phyloP scores from a whole-genome alignment of 2,888 invertebrate genomes.

The Acrobasis suavella region DNA sequence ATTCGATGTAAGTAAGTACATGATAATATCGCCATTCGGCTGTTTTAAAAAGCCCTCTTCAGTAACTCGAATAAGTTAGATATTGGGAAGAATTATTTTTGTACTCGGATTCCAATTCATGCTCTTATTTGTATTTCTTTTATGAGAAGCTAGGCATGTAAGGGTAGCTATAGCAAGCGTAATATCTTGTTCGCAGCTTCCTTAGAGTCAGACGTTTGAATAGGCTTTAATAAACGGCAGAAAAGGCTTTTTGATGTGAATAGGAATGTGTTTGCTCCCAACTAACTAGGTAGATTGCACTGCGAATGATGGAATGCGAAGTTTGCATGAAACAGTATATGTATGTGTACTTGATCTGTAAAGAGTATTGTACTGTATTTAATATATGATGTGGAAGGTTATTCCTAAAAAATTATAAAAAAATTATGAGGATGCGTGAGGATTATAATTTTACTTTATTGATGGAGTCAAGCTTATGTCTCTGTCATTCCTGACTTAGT shows the following conservation, averaged over 20 bases:
- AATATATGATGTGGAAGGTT: too few relatives aligned
- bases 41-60: too few relatives aligned
- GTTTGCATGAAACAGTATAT: neutral
- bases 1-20: conserved; percentile 46
- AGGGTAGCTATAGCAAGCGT: conserved; percentile 27
- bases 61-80: neutral
- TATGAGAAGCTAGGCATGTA: conserved; percentile 27
- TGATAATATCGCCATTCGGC: conserved; percentile 12
- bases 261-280: conserved; percentile 44
- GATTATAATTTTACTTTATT: too few relatives aligned
- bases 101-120: neutral
- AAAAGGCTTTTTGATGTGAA: conserved; percentile 50
- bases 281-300: conserved; percentile 25
- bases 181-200: conserved; percentile 44
- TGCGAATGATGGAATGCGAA: conserved; percentile 2
- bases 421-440: too few relatives aligned
- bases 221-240: conserved; percentile 47
- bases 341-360: neutral
- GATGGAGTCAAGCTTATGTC: too few relatives aligned
- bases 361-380: too few relatives aligned
- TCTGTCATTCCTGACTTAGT: too few relatives aligned
- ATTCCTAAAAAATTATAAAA: too few relatives aligned
- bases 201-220: conserved; percentile 41
- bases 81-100: neutral
- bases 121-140: conserved; percentile 29